Conservation (phyloP, 2,888 invertebrate genomes). For the Orchesella flavescens region DNA sequence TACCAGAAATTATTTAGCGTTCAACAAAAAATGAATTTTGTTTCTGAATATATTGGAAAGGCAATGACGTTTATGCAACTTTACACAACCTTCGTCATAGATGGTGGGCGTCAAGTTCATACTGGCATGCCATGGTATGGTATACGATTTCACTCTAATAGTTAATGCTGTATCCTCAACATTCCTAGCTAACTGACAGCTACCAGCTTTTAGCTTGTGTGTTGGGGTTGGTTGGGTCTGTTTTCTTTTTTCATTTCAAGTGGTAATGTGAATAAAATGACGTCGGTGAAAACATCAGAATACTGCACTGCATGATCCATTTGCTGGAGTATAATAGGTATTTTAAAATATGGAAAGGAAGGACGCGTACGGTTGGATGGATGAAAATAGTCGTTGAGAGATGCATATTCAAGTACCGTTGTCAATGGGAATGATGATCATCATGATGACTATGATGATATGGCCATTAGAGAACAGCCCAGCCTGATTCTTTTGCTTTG, state of each 20-base stretch:
- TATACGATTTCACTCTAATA: too few relatives aligned
- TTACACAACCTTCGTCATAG: too few relatives aligned
- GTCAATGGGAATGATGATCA: slow-evolving; percentile 37
- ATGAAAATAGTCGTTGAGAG: slow-evolving; percentile 17
- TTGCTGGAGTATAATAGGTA: background rate
- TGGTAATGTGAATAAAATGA: background rate
- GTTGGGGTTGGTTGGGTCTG: background rate
- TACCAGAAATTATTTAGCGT: too few relatives aligned
- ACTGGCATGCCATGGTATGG: too few relatives aligned
- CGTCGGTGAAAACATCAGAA: slow-evolving; percentile 1
- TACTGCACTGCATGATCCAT: background rate
- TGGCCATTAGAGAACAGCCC: slow-evolving; percentile 41
- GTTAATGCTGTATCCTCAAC: too few relatives aligned
- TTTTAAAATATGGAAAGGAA: background rate
- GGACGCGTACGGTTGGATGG: slow-evolving; percentile 27
- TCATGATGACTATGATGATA: slow-evolving; percentile 23
- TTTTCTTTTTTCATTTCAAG: too few relatives aligned
- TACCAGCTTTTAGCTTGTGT: background rate
- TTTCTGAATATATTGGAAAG: too few relatives aligned
- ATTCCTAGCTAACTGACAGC: slow-evolving; percentile 4
- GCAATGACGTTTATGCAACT: too few relatives aligned
- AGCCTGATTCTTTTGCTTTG: slow-evolving; percentile 5
- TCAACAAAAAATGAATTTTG: too few relatives aligned
- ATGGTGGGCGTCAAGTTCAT: too few relatives aligned
- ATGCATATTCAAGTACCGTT: slow-evolving; percentile 33